These are phyloP conservation scores for Protobothrops flavoviridis DNA, from an alignment of 2,113 vertebrate species.

Conservation along the genomic window DNA sequence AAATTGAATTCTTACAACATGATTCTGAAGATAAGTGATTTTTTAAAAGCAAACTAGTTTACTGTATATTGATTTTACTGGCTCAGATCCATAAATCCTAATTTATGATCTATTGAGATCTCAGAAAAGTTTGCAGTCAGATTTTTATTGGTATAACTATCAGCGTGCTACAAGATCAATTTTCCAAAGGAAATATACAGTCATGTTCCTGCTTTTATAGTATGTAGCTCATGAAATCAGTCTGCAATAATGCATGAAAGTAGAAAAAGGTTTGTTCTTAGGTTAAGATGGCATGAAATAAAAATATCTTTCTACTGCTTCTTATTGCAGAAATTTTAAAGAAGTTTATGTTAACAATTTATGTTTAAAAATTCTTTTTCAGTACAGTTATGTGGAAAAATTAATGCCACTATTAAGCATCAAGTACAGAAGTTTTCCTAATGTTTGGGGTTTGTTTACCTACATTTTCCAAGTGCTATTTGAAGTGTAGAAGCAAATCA, in stretches of 20 bases:
- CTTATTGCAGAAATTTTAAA: not conserved
- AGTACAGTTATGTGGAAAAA: not conserved
- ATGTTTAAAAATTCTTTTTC: not conserved
- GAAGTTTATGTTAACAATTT: not conserved
- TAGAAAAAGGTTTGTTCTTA: not conserved
- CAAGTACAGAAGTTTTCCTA: not conserved
- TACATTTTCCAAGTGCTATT: not conserved
- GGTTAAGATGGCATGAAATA: not conserved
- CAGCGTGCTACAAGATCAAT: not conserved
- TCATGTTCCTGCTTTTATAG: not conserved
- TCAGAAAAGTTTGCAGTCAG: not conserved
- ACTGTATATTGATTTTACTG: not conserved
- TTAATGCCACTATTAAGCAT: not conserved
- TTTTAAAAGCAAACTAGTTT: not conserved
- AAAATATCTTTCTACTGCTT: not conserved
- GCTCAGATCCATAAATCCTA: not conserved
- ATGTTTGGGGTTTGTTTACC: not conserved
- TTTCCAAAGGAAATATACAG: not conserved
- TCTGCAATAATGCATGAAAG: not conserved
- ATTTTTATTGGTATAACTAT: not conserved
- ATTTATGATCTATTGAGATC: not conserved
- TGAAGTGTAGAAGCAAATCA: not conserved
- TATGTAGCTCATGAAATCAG: not conserved
- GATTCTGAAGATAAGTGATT: not conserved
- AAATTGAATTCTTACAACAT: not conserved